Base-by-base conservation (phyloP, 2,888 invertebrate genomes). In the Lypha dubia region DNA sequence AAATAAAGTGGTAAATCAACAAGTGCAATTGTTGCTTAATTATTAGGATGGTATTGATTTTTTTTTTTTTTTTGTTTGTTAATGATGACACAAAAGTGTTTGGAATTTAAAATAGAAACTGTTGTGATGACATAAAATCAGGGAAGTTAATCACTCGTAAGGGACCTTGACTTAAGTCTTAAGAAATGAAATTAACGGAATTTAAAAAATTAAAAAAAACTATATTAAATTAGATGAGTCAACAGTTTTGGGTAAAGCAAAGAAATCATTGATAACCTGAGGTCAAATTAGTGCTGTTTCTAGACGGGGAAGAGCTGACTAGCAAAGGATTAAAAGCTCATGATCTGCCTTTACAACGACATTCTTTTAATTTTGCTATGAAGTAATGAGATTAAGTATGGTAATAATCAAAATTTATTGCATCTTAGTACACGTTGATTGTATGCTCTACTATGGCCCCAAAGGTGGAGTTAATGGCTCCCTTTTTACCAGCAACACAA, bases 31-130 rank as follows among this genome's bases (percentile, higher is more conserved):
- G 62, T 81, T 84, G 68, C 73, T 70, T 70, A 81, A 84, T 70
- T 28, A 58, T 56, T 63, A 22, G 62, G 63, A 77, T 81, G 84
- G 11, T 84, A 79, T 79, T 84, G 77, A 81, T 79, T 81, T 84
- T 77, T 28, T 68, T 22, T 83, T 65, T 7, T 22, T 3, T 49
- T 20, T 6, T n/a, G n/a, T n/a, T 28, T 35, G 17, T 13, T n/a
- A 51, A 58, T 79, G 41, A 79, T 71, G 53, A 60, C 56, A 38
- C 49, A 51, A 70, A 53, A 62, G 75, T 77, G 80, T 53, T 75
- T 67, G 56, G 84, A 77, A 86, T 85, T 73, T 71, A 65, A 67
- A 76, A 60, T 53, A 41, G 20, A 41, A 51, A 71, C 60, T 38
- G 5, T 7, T 17, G n/a, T n/a, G 17, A 49, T 20, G 6, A 15